phyloP scores from a whole-genome alignment of 2,888 invertebrate genomes.

The Sericinus montela region DNA sequence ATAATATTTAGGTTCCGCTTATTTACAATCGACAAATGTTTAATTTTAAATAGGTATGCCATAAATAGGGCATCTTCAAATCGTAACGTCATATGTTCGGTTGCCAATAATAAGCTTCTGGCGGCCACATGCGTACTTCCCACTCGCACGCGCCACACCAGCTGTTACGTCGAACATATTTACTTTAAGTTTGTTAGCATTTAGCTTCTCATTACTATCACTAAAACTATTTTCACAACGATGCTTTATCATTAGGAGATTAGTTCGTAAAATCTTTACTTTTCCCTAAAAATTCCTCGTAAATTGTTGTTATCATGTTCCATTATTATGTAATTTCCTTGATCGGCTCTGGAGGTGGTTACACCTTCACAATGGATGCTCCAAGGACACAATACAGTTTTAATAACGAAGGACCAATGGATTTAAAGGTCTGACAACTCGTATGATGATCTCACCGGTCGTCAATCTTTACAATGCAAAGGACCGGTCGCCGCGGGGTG shows the following conservation, averaged over 20 bases:
- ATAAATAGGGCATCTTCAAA: constrained; percentile 13
- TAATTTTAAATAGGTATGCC: constrained; percentile 2
- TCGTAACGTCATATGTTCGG: constrained; percentile 48
- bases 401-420: constrained; percentile 33
- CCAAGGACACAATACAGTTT: not conserved
- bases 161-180: constrained; percentile 36
- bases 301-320: too few species aligned
- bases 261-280: too few species aligned
- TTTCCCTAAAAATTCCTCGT: too few species aligned
- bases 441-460: constrained; percentile 73
- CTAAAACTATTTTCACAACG: not conserved
- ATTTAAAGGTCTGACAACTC: constrained; percentile 48
- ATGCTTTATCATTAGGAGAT: not conserved
- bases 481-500: constrained; percentile 62
- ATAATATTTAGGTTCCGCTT: too few species aligned
- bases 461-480: constrained; percentile 76
- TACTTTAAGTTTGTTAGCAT: constrained; percentile 27
- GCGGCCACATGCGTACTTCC: constrained; percentile 70
- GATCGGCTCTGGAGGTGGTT: too few species aligned
- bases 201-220: constrained; percentile 24
- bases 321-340: too few species aligned
- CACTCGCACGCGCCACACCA: constrained; percentile 65
- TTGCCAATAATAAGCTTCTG: constrained; percentile 44
- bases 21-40: too few species aligned
- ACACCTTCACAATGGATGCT: not conserved